Percentiles rank a stretch among this genome's conserved stretches.
Conservation (phyloP, 2,113 vertebrate species). For the Calonectris borealis region DNA sequence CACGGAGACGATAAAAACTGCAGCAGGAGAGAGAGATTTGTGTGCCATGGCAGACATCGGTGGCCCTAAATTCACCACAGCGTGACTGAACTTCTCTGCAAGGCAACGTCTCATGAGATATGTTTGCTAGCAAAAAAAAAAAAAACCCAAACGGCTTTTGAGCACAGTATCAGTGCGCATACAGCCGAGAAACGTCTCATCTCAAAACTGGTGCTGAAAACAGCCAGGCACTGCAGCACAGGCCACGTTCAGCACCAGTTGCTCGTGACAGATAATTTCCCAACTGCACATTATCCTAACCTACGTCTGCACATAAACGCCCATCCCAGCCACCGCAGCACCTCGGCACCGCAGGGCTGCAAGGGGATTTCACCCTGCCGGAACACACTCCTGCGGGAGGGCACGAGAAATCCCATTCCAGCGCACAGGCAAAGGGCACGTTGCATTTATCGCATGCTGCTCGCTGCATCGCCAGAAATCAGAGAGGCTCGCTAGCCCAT, state of each 20-base stretch:
- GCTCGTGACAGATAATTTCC: neutral
- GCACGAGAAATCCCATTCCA: neutral
- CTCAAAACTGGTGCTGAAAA: neutral
- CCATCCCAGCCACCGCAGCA: neutral
- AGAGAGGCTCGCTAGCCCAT: accelerated
- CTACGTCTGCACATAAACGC: accelerated
- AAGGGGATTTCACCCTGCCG: neutral
- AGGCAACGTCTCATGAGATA: neutral
- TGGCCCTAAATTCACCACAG: neutral
- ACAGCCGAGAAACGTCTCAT: neutral
- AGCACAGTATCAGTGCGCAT: accelerated
- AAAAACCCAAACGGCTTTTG: neutral
- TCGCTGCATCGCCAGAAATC: accelerated
- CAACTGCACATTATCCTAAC: accelerated
- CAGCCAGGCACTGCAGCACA: neutral
- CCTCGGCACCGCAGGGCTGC: neutral
- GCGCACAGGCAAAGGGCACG: accelerated
- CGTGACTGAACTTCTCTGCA: accelerated
- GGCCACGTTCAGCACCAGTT: neutral
- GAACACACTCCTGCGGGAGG: accelerated
- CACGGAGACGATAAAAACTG: neutral
- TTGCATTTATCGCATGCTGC: accelerated
- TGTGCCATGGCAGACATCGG: accelerated
- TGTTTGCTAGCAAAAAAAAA: neutral
- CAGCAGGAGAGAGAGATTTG: neutral